Evolutionary conservation across 2,888 invertebrate genomes (phyloP), one percentile per base, ranked within the genome.

Genomic region (Anthrax anthrax): DNA sequence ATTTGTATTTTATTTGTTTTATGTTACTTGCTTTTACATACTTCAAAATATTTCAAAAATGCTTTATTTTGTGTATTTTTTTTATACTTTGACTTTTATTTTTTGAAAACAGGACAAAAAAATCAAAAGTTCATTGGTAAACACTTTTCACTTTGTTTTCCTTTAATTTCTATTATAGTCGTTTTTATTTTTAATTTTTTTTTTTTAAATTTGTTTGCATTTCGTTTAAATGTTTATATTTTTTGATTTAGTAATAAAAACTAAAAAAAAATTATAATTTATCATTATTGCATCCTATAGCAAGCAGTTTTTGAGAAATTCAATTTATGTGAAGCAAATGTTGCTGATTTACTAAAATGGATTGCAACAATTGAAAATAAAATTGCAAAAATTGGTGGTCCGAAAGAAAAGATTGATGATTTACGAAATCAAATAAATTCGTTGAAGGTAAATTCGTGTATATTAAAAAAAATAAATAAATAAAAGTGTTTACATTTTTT

Each of bases 281-380:
- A 32, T 5, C 8, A 23, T 8, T 23, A 23, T 32, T 32, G 13
- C 29, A 23, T 23, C 29, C 29, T 12, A 32, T 76, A 92, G 92
- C 89, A 90, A 86, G 91, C 91, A 61, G 87, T 91, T 57, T 87
- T 91, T 71, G 92, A 92, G 68, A 90, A 90, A 70, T 92, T 90
- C 75, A 84, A 85, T 64, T 74, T 87, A 58, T 91, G 90, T 70
- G 88, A 89, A 67, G 88, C 90, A 65, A 84, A 82, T 38, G 74
- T 91, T 49, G 80, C 81, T 51, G 86, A 86, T 63, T 74, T 92
- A 48, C 72, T 90, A 57, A 82, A 85, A 67, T 92, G 91, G 91
- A 82, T 94, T 56, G 76, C 78, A 19, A 82, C 84, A 50, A 74
- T 91, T 10, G 92, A 94, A 69, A 81, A 84, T 54, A 77, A 82